phyloP scores from a whole-genome alignment of 2,113 vertebrate genomes.

The Crotalus tigris region DNA sequence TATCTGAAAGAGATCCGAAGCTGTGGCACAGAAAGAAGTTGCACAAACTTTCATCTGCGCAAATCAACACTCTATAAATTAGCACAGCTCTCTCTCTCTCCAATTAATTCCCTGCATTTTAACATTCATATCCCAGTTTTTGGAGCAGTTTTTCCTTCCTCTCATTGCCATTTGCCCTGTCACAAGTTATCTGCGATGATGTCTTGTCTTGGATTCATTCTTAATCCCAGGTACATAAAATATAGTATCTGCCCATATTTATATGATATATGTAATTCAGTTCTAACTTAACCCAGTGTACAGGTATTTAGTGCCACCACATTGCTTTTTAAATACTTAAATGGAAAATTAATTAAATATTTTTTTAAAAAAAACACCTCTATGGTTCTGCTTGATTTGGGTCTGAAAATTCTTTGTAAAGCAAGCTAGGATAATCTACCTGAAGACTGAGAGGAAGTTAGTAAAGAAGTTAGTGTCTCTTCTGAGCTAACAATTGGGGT shows the following conservation, averaged over 20 bases:
- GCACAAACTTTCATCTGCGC: neutral
- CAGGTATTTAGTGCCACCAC: neutral
- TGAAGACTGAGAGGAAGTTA: neutral
- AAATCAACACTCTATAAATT: neutral
- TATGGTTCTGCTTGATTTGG: neutral
- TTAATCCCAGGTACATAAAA: neutral
- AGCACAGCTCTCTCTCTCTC: neutral
- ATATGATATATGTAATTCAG: neutral
- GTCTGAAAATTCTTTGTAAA: fast-evolving
- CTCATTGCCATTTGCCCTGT: neutral
- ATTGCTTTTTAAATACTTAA: too few species aligned
- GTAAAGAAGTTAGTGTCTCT: neutral
- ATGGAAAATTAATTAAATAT: too few species aligned
- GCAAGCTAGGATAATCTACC: fast-evolving
- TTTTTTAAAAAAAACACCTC: too few species aligned
- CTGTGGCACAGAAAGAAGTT: neutral
- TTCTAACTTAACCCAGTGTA: neutral
- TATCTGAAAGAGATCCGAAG: neutral
- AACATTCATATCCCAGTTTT: neutral
- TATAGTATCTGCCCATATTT: neutral
- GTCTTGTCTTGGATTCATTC: neutral
- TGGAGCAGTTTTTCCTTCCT: neutral
- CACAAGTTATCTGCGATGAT: neutral
- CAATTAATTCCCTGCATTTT: neutral
- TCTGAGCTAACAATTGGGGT: constrained; percentile 10